Evolutionary conservation across 2,888 invertebrate species (phyloP), one percentile per base, ranked within the genome.

Genomic region (Melipona bicolor): DNA sequence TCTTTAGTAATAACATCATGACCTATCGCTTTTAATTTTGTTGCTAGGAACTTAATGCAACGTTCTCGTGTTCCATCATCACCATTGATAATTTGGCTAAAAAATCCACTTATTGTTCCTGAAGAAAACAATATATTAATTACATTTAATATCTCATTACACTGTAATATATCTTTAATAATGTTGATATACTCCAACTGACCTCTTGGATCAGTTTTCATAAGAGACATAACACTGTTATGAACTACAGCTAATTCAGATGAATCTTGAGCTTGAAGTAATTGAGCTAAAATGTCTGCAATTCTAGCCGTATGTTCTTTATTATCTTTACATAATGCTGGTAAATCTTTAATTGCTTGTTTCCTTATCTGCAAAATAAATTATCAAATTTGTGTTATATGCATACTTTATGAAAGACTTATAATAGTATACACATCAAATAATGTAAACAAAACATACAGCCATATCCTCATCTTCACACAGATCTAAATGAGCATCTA

Each of bases 391-490:
- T 32, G 49, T 32, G 36, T 21, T 21, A 11, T 36, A 24, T 32
- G 13, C 3, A 36, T 9, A 13, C 4, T 21, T 19, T 32, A 24
- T 59, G 50, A 17, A 72, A 4, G 27, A 21, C 11, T 19, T 52
- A n/a, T 27, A 24, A 27, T n/a, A 24, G 17, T 15, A 64, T 27
- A 6, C 0, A 27, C n/a, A 21, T 52, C 11, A 6, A 36, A 70
- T 61, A 36, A 27, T 4, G 24, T 4, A 54, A 73, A 24, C 21
- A 21, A 81, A 91, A 96, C 96, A 96, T 95, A 98, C 98, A 93
- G 97, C 97, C 91, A 97, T 96, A 94, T 99, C 98, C 93, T 98
- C 97, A 95, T 99, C 99, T 95, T 99, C 99, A 94, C 99, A 99
- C 11, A 99, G 96, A 95, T 99, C 99, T 90, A 99, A 96, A 92